Conservation (phyloP, 2,888 invertebrate genomes). For the Aplocera efformata region DNA sequence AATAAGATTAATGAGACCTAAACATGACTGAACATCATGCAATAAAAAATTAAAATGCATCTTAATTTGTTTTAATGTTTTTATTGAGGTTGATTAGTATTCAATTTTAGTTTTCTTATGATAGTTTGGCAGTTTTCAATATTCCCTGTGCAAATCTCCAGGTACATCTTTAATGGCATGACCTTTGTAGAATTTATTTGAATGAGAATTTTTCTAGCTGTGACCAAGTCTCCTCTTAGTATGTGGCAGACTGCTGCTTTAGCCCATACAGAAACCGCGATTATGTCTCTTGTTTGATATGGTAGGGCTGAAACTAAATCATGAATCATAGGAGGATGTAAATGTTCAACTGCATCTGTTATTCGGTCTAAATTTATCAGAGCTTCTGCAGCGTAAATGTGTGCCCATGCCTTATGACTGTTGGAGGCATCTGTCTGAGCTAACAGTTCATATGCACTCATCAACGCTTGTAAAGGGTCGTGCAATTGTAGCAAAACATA, state of each 20-base stretch:
- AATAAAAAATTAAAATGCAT: constrained; percentile 8
- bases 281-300: constrained; percentile 67
- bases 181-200: constrained; percentile 74
- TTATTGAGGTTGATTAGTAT: constrained; percentile 48
- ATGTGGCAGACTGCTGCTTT: constrained; percentile 76
- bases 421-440: constrained; percentile 82
- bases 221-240: constrained; percentile 66
- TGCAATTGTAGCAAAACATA: constrained; percentile 92
- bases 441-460: constrained; percentile 88
- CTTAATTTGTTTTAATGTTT: constrained; percentile 18
- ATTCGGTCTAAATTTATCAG: constrained; percentile 90
- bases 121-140: constrained; percentile 73
- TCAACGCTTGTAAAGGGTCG: constrained; percentile 89
- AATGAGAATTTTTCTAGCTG: constrained; percentile 69
- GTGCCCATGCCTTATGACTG: constrained; percentile 86
- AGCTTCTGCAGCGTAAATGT: constrained; percentile 94
- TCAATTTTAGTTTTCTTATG: constrained; percentile 62
- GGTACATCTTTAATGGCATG: constrained; percentile 77
- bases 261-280: constrained; percentile 76
- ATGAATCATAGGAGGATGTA: constrained; percentile 87
- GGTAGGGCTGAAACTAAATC: constrained; percentile 69
- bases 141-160: constrained; percentile 78
- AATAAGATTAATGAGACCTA: too few relatives aligned
- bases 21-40: too few relatives aligned
- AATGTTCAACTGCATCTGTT: constrained; percentile 89